Evolutionary conservation across 2,888 invertebrate species (phyloP), one percentile per base, ranked within the genome.

Genomic region (Eupeodes latifasciatus): DNA sequence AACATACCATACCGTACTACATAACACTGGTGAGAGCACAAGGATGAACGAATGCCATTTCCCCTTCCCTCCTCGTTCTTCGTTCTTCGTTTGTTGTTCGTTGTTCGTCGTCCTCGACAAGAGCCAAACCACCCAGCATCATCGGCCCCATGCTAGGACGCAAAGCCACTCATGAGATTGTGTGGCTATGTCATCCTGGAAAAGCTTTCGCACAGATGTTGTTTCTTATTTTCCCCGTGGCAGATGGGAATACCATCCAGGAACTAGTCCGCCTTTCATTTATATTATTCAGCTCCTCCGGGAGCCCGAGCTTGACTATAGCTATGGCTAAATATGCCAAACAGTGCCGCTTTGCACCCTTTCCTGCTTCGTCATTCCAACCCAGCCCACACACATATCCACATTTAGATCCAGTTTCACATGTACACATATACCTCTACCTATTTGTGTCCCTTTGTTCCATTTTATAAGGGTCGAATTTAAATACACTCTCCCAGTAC

Each of bases 111-210:
- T 91, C 91, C 92, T 53, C 69, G 36, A 51, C 36, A 53, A 14
- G 27, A 66, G 27, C 69, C 69, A 57, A 40, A 9, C 40, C 40
- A 40, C 40, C 40, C 69, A 47, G 27, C 27, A 27, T 27, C 51
- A 75, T 57, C 71, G 55, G 79, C 71, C 84, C 81, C 83, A 61
- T 71, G 81, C 80, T 78, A 88, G 85, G 88, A 88, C 81, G 81
- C 85, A 88, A 88, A 88, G 88, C 88, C 88, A 88, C 88, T 88
- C 88, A 88, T 88, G 88, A 85, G 85, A 88, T 88, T 88, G 88
- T 88, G 88, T 92, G 92, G 92, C 91, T 91, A 92, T 91, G 91
- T 91, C 90, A 86, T 91, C 91, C 92, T 91, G 92, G 81, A 85
- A 81, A 85, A 88, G 85, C 88, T 85, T 85, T 88, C 78, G 85